Conservation (phyloP, 2,888 invertebrate genomes). For the Craniophora ligustri region DNA sequence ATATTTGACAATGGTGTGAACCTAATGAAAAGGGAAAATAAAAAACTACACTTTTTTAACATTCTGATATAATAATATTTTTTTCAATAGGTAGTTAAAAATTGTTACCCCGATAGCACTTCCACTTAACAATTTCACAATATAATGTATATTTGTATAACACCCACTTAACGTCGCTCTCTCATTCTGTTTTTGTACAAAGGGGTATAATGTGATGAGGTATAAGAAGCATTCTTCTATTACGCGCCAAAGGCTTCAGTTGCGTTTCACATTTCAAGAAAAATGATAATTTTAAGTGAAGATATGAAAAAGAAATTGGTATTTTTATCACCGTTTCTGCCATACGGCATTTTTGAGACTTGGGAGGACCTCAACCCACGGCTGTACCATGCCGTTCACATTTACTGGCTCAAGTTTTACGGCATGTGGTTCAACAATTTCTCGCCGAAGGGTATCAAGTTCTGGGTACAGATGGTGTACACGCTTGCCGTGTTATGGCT, state of each 20-base stretch:
- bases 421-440: slow-evolving; percentile 83
- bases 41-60: slow-evolving; percentile 26
- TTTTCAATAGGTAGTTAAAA: slow-evolving; percentile 6
- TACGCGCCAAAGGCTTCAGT: slow-evolving; percentile 64
- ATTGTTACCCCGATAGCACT: slow-evolving; percentile 48
- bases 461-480: slow-evolving; percentile 78
- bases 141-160: slow-evolving; percentile 68
- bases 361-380: slow-evolving; percentile 81
- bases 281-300: slow-evolving; percentile 66
- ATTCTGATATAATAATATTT: slow-evolving; percentile 14
- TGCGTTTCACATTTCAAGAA: slow-evolving; percentile 51
- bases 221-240: slow-evolving; percentile 70
- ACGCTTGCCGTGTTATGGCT: slow-evolving; percentile 76
- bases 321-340: slow-evolving; percentile 67
- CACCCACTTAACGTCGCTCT: slow-evolving; percentile 71
- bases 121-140: slow-evolving; percentile 73
- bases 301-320: slow-evolving; percentile 67
- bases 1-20: slow-evolving; percentile 32
- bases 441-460: slow-evolving; percentile 66
- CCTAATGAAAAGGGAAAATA: slow-evolving; percentile 37
- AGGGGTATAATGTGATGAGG: slow-evolving; percentile 66
- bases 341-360: slow-evolving; percentile 77
- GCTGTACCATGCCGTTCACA: slow-evolving; percentile 81
- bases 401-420: slow-evolving; percentile 86
- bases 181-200: slow-evolving; percentile 64